Base-by-base conservation (phyloP, 2,797 vertebrate genomes). In the Tolypeutes matacus region DNA sequence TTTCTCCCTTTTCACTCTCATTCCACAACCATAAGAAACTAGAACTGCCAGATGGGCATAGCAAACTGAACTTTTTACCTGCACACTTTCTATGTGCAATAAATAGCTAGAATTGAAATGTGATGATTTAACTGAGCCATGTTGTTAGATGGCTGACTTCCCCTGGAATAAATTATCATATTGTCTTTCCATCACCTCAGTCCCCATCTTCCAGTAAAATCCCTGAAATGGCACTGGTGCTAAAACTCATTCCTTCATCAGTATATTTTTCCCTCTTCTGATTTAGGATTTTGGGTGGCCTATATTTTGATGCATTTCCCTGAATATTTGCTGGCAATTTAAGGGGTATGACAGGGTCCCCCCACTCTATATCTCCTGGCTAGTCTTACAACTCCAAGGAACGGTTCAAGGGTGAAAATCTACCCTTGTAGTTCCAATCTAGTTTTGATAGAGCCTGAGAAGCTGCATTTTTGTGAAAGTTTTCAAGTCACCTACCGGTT, bases 31-130 rank as follows among this genome's bases (percentile, higher is more conserved):
- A 93, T 64, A 85, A 95, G 10, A 42, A 96, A 88, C 93, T 78
- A 96, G 95, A 96, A 96, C 95, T 95, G 93, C 87, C 92, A 96
- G 93, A 85, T 89, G 69, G 87, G 53, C 60, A 73, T 9, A 84
- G 80, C 39, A 20, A 82, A 46, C 39, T 69, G 86, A 94, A 86
- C 75, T 78, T 88, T 93, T 76, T 34, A 92, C 91, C 81, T 65
- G 73, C 67, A 85, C 51, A 39, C 62, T 91, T 58, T 62, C 53
- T 46, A n/a, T 62, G 77, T 27, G 13, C 39, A 67, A 62, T 14
- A 83, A 90, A 58, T 27, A 87, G 31, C 25, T 62, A 46, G 23
- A 60, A 78, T 21, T 67, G 56, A 88, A 95, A 82, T 34, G 51
- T 60, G 34, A 84, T 0, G 13, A 53, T 31, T 76, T 75, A 60